Percentiles rank a stretch among this genome's conserved stretches.
Evolutionary conservation across 2,797 vertebrate genomes (phyloP).

Genomic region (Craterocephalus amniculus): DNA sequence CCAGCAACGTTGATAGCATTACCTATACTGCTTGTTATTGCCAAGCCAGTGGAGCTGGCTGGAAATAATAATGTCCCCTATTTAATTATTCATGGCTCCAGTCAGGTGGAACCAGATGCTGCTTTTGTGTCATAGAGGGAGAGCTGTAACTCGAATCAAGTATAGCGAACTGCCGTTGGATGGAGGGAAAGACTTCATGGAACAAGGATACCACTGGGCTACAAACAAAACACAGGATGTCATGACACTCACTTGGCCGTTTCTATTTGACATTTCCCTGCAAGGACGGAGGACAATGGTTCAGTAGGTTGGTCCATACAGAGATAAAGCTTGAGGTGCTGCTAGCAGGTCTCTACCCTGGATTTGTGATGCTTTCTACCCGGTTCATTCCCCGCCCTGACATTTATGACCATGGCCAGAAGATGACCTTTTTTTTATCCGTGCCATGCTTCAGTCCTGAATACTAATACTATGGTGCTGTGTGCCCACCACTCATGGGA

Average conservation of each 20-base stretch:
- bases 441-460: slow-evolving; percentile 62
- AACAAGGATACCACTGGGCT: slow-evolving; percentile 51
- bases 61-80: slow-evolving; percentile 74
- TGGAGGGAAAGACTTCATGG: slow-evolving; percentile 49
- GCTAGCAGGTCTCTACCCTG: slow-evolving; percentile 39
- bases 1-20: slow-evolving; percentile 57
- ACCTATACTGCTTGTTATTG: slow-evolving; percentile 63
- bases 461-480: slow-evolving; percentile 74
- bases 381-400: slow-evolving; percentile 62
- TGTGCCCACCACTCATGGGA: slow-evolving; percentile 75
- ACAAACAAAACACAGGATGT: slow-evolving; percentile 52
- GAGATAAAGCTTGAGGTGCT: slow-evolving; percentile 44
- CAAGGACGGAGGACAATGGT: slow-evolving; percentile 49
- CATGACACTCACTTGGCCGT: slow-evolving; percentile 46
- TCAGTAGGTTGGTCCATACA: slow-evolving; percentile 48
- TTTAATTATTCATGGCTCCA: slow-evolving; percentile 89
- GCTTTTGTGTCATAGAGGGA: slow-evolving; percentile 83
- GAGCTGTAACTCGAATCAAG: slow-evolving; percentile 84
- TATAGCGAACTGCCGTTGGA: slow-evolving; percentile 47
- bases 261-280: slow-evolving; percentile 62
- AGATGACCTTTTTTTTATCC: slow-evolving; percentile 74
- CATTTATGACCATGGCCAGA: slow-evolving; percentile 66
- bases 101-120: slow-evolving; percentile 80
- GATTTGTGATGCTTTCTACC: slow-evolving; percentile 48
- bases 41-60: slow-evolving; percentile 64